These are phyloP conservation scores for Rhegmatorhina hoffmannsi DNA, from an alignment of 2,113 vertebrate species.

Conservation along the genomic window DNA sequence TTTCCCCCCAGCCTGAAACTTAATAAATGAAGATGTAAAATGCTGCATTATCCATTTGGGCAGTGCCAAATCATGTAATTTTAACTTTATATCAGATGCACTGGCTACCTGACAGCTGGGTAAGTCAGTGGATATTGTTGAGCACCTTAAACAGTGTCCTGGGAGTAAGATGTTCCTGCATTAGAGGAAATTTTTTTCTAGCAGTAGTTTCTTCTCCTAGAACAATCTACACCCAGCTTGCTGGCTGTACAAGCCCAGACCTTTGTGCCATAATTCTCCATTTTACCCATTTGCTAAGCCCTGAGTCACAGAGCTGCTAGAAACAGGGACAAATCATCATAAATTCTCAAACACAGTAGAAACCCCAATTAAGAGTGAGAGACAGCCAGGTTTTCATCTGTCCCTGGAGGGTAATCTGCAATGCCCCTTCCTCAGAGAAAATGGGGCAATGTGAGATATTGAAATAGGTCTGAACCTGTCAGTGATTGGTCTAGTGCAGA, in stretches of 20 bases:
- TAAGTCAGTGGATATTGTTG: background rate
- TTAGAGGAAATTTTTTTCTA: background rate
- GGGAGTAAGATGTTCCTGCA: background rate
- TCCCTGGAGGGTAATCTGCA: background rate
- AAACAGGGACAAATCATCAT: background rate
- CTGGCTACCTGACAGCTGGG: background rate
- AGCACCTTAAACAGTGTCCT: fast-evolving
- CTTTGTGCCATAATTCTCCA: background rate
- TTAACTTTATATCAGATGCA: background rate
- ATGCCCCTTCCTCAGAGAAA: background rate
- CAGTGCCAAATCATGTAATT: fast-evolving
- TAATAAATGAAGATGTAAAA: background rate
- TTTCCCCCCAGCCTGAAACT: fast-evolving
- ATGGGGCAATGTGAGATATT: background rate
- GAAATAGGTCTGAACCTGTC: background rate
- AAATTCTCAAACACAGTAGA: background rate
- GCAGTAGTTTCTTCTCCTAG: background rate
- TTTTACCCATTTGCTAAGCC: background rate
- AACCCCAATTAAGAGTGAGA: background rate
- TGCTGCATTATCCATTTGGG: background rate
- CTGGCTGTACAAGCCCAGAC: background rate
- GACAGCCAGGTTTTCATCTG: background rate
- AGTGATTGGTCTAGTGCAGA: background rate
- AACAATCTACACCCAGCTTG: background rate
- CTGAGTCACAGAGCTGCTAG: background rate